Percentiles rank a stretch among this genome's conserved stretches.
Evolutionary conservation across 2,797 vertebrate genomes (phyloP).

Genomic region (Jordanella pulchra): DNA sequence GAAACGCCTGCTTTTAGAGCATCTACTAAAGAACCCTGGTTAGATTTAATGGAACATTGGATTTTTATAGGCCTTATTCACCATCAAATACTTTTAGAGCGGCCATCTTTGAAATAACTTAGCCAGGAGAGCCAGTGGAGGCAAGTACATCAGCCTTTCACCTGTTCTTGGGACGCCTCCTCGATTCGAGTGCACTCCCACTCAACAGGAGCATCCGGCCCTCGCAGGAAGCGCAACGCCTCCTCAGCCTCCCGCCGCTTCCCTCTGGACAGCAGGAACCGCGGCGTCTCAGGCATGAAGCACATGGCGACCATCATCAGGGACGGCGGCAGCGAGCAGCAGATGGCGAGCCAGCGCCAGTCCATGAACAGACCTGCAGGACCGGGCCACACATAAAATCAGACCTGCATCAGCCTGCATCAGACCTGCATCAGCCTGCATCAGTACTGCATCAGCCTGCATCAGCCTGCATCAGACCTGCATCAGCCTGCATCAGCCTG

Average conservation of each 20-base stretch:
- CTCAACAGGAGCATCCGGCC: constrained; percentile 78
- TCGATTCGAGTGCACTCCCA: constrained; percentile 85
- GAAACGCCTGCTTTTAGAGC: too few relatives aligned
- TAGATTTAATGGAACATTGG: too few relatives aligned
- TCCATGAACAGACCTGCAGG: constrained; percentile 72
- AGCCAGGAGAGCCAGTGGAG: too few relatives aligned
- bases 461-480: too few relatives aligned
- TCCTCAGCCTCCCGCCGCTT: constrained; percentile 82
- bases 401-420: too few relatives aligned
- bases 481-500: too few relatives aligned
- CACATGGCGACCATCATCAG: constrained; percentile 87
- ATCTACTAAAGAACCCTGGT: too few relatives aligned
- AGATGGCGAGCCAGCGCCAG: constrained; percentile 92
- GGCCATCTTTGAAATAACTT: too few relatives aligned
- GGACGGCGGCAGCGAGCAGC: constrained; percentile 83
- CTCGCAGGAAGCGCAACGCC: constrained; percentile 85
- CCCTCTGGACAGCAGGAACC: constrained; percentile 84
- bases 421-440: too few relatives aligned
- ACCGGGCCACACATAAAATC: background rate
- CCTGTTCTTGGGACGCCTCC: constrained; percentile 77
- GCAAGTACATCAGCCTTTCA: background rate
- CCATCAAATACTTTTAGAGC: too few relatives aligned
- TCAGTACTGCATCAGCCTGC: too few relatives aligned
- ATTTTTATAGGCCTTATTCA: too few relatives aligned
- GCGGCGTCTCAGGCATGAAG: constrained; percentile 92